phyloP scores from a whole-genome alignment of 2,888 invertebrate genomes.

The Craniophora ligustri region DNA sequence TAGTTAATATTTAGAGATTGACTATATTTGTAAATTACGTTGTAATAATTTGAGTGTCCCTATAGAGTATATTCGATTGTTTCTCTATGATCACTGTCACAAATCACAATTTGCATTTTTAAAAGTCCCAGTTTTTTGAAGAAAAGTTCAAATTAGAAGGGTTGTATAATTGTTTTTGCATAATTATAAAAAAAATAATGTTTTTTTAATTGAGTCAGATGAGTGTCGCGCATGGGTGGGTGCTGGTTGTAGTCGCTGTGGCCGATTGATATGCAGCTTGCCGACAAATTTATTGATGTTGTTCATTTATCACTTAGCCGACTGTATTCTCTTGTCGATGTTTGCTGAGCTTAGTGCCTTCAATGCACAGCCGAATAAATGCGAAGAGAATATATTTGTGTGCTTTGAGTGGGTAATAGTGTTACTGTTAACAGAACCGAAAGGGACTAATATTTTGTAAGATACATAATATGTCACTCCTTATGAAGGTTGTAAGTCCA shows the following conservation, averaged over 20 bases:
- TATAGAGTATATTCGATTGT: constrained; percentile 79
- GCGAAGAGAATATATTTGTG: constrained; percentile 54
- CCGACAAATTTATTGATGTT: constrained; percentile 34
- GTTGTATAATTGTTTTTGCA: constrained; percentile 79
- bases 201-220: constrained; percentile 73
- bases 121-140: constrained; percentile 70
- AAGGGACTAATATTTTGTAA: constrained; percentile 73
- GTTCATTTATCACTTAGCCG: constrained; percentile 25
- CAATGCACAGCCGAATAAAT: constrained; percentile 27
- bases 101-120: constrained; percentile 86
- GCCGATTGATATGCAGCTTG: constrained; percentile 60
- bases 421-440: constrained; percentile 54
- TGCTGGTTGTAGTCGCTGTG: constrained; percentile 61
- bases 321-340: constrained; percentile 33
- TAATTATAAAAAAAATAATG: constrained; percentile 69
- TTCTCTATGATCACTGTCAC: constrained; percentile 84
- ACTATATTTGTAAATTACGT: constrained; percentile 86
- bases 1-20: constrained; percentile 83
- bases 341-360: constrained; percentile 33
- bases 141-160: constrained; percentile 77
- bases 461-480: constrained; percentile 74
- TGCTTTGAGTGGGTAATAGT: constrained; percentile 47
- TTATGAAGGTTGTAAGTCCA: constrained; percentile 87
- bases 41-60: constrained; percentile 84
- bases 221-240: constrained; percentile 78